These are phyloP conservation scores for Sebastes umbrosus DNA, from an alignment of 2,797 vertebrate genomes.

Conservation along the genomic window DNA sequence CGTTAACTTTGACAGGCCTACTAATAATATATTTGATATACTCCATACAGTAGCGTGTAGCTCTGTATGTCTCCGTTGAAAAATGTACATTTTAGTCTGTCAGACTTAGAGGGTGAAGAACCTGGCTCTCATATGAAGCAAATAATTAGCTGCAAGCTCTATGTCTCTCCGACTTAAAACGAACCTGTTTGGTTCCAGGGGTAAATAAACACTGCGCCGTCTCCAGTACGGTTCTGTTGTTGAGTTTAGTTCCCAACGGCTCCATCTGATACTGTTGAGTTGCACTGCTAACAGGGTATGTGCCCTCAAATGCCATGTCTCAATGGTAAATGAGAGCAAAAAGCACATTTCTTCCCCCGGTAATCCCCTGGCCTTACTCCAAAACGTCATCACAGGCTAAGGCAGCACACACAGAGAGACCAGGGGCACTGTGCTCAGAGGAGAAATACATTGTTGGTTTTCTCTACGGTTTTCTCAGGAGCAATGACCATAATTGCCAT, in stretches of 20 bases:
- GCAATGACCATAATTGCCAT: conserved; percentile 65
- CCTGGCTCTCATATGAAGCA: background rate
- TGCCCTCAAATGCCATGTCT: conserved; percentile 59
- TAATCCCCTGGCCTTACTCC: conserved; percentile 70
- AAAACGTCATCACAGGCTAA: conserved; percentile 64
- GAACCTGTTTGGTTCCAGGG: conserved; percentile 34
- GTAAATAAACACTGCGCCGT: conserved; percentile 37
- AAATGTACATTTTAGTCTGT: background rate
- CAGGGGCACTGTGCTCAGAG: conserved; percentile 49
- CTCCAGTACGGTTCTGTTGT: conserved; percentile 22
- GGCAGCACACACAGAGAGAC: conserved; percentile 51
- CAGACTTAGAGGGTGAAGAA: background rate
- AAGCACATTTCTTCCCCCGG: conserved; percentile 54
- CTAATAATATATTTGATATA: too few relatives aligned
- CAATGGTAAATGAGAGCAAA: conserved; percentile 65
- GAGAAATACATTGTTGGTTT: conserved; percentile 70
- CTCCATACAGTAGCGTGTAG: background rate
- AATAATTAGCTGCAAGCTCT: conserved; percentile 35
- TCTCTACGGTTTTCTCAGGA: conserved; percentile 66
- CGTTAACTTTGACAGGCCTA: too few relatives aligned
- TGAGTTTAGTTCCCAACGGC: conserved; percentile 36
- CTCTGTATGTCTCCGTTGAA: background rate
- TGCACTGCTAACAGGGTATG: conserved; percentile 59
- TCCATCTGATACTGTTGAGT: conserved; percentile 49
- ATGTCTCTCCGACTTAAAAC: conserved; percentile 39